Evolutionary conservation across 2,797 vertebrate species (phyloP), one percentile per base, ranked within the genome.

Genomic region (Allobates femoralis): DNA sequence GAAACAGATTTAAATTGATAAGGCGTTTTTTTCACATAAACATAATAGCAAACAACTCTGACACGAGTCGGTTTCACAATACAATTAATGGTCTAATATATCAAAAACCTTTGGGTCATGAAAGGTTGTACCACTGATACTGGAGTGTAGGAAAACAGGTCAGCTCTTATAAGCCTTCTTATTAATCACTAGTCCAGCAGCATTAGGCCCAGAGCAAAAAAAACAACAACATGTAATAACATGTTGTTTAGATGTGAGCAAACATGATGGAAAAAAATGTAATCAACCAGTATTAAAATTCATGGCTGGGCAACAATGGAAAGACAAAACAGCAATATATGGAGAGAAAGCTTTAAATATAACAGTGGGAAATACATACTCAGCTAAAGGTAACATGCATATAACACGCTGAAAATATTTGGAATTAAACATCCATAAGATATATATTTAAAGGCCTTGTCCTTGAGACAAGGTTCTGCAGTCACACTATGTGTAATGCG

Each of bases 121-220:
- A 64, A 34, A 26, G 58, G 50, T 76, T 76, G 74, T 53, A 50
- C 26, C 74, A 30, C 1, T 55, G 46, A 53, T 76, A 53, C 30
- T 55, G 46, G 53, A 55, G 16, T 62, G n/a, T n/a, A 79, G 58
- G 7, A 62, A 79, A 79, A 79, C 74, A 62, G 14, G 78, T 79
- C 78, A 79, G 78, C 21, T 79, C 34, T 28, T 62, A 50, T 79
- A 46, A 79, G 19, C 32, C 34, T n/a, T n/a, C 41, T 50, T 79
- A 64, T 79, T 64, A 50, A 50, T 79, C 34, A 79, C 46, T 37
- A 64, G 51, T 11, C 28, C 58, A 64, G 51, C 2, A 28, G 19
- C 23, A 64, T n/a, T 8, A 10, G 11, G 55, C 32, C 37, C 58
- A 62, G 6, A 41, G 32, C 34, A 46, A 46, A 26, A 62, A 77